Percentiles rank a stretch among this genome's conserved stretches.
phyloP scores from a whole-genome alignment of 2,113 vertebrate genomes.

The Pan troglodytes region NHGRI_mPanTro3-v2.1_pri NC_072412.2:25026001-25026500 shows the following conservation, averaged over 20 bases:
- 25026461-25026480: neutral
- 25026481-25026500: neutral
- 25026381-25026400: neutral
- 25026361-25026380: neutral
- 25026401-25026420: neutral
- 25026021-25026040: neutral
- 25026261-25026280: neutral
- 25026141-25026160: rapidly evolving
- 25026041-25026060: neutral
- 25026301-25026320: no score
- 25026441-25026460: neutral
- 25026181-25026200: neutral
- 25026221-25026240: neutral
- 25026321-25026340: neutral
- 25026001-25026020: neutral
- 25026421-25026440: neutral
- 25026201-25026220: neutral
- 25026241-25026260: neutral
- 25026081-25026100: neutral
- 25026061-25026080: neutral
- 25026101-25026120: neutral
- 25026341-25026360: rapidly evolving
- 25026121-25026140: neutral
- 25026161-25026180: neutral
- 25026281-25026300: neutral